phyloP scores from a whole-genome alignment of 2,888 invertebrate genomes.

The Leuctra nigra region DNA sequence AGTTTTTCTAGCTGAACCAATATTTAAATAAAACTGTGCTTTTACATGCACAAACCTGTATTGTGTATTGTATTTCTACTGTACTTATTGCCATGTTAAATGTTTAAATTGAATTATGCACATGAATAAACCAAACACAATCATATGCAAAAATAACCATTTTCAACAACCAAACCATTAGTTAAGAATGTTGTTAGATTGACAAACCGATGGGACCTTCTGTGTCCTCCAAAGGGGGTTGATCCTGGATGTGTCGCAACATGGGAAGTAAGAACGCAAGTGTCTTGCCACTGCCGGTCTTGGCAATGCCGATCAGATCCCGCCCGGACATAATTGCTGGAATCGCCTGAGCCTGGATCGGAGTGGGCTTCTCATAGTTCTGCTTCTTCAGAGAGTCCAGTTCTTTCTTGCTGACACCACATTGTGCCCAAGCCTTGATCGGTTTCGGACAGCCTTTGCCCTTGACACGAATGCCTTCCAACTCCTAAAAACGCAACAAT shows the following conservation, averaged over 20 bases:
- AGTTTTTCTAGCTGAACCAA: too few species aligned
- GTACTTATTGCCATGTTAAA: too few species aligned
- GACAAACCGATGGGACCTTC: slow-evolving; percentile 82
- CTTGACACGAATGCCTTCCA: slow-evolving; percentile 93
- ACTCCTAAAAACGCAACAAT: slow-evolving; percentile 49
- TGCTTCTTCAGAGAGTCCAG: slow-evolving; percentile 85
- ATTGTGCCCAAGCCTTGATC: slow-evolving; percentile 96
- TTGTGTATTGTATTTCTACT: too few species aligned
- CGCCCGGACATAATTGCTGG: slow-evolving; percentile 91
- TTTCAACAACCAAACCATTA: too few species aligned
- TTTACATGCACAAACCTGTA: too few species aligned
- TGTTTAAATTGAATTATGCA: too few species aligned
- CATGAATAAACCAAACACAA: too few species aligned
- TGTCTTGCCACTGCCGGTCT: slow-evolving; percentile 98
- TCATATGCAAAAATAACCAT: too few species aligned
- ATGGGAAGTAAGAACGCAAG: slow-evolving; percentile 96
- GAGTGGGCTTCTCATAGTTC: slow-evolving; percentile 94
- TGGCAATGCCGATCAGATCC: slow-evolving; percentile 97
- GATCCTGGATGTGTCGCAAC: slow-evolving; percentile 95
- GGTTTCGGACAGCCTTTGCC: slow-evolving; percentile 96
- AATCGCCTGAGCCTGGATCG: slow-evolving; percentile 97
- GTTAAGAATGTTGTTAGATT: too few species aligned
- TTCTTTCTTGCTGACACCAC: slow-evolving; percentile 94
- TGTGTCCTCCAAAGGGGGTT: slow-evolving; percentile 86
- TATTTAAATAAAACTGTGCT: too few species aligned